Evolutionary conservation across 1,140 invertebrate genomes (phyloP).

Genomic region (Conus betulinus): DNA sequence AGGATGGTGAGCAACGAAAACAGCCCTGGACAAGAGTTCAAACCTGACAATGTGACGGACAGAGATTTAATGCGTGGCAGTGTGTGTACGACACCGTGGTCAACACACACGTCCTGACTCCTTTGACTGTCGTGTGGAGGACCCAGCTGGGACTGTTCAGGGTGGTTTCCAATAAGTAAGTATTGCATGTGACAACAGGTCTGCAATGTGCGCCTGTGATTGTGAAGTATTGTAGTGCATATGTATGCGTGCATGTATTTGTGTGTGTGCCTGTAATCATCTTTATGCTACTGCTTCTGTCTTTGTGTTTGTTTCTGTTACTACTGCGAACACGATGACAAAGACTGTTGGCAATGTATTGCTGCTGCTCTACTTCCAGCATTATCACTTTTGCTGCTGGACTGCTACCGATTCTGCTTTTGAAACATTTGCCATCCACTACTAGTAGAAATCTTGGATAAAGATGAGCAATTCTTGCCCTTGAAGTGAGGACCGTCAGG

Average conservation of each 20-base stretch:
- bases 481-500: too few relatives aligned
- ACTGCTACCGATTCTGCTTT: too few relatives aligned
- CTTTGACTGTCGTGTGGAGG: neutral
- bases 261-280: neutral
- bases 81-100: neutral
- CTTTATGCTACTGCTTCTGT: neutral
- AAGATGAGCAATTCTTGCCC: too few relatives aligned
- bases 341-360: too few relatives aligned
- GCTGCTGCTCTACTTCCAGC: too few relatives aligned
- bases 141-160: constrained; percentile 23
- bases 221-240: constrained; percentile 1
- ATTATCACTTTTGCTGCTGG: too few relatives aligned
- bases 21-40: neutral
- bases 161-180: neutral
- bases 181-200: neutral
- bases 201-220: neutral
- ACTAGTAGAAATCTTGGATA: too few relatives aligned
- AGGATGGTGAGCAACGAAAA: neutral
- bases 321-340: too few relatives aligned
- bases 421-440: too few relatives aligned
- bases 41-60: neutral
- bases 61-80: neutral
- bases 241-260: constrained; percentile 22
- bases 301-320: too few relatives aligned
- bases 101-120: neutral